These are phyloP conservation scores for Pangasius mekongensis DNA, from an alignment of 2,797 vertebrate genomes.

Conservation along the genomic window DNA sequence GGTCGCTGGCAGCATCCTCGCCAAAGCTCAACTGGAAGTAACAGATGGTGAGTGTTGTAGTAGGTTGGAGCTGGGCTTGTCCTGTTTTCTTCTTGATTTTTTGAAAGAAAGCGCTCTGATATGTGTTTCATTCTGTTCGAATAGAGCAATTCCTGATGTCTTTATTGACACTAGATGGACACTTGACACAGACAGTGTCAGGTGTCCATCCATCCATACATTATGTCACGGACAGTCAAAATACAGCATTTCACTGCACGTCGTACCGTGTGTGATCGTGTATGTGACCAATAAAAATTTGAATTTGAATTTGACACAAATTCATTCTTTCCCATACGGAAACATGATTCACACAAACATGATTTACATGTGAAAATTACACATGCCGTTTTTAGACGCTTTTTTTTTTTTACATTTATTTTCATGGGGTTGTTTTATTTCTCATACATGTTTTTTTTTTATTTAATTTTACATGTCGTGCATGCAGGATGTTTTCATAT, in stretches of 20 bases:
- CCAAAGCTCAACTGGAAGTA: slow-evolving; percentile 98
- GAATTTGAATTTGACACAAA: not conserved
- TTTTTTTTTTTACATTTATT: not conserved
- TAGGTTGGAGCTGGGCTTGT: slow-evolving; percentile 9
- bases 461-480: not conserved
- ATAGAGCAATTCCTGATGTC: not conserved
- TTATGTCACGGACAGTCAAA: no score
- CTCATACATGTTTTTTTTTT: not conserved
- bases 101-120: not conserved
- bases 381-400: not conserved
- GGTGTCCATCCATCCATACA: no score
- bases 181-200: not conserved
- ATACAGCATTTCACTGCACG: no score
- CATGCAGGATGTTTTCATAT: not conserved
- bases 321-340: not conserved
- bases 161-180: not conserved
- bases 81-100: not conserved
- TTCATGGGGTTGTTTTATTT: not conserved
- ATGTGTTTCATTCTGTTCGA: not conserved
- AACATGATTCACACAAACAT: not conserved
- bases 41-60: slow-evolving; percentile 88
- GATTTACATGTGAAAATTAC: not conserved
- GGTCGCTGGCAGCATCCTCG: slow-evolving; percentile 96
- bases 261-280: no score
- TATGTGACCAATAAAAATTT: no score